Percentiles rank a stretch among this genome's conserved stretches.
phyloP scores from a whole-genome alignment of 2,888 invertebrate genomes.

The Napeogenes inachia region DNA sequence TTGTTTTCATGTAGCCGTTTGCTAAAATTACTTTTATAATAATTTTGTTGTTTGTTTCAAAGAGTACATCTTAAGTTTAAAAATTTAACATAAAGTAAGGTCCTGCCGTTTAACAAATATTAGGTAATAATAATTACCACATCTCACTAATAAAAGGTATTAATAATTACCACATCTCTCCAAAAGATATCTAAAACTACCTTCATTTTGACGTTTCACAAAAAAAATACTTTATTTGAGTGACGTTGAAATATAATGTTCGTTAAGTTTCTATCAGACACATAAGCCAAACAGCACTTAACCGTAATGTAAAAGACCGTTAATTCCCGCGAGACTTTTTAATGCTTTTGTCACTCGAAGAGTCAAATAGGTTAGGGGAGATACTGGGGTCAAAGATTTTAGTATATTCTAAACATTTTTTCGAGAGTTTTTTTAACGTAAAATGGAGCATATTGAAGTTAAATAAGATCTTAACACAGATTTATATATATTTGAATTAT shows the following conservation, averaged over 20 bases:
- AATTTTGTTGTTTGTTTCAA: no score
- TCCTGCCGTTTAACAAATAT: not conserved
- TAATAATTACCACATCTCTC: no score
- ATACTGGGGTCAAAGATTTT: slow-evolving; percentile 13
- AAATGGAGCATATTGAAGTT: no score
- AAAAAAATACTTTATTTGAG: not conserved
- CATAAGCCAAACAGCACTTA: slow-evolving; percentile 64
- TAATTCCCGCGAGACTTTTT: slow-evolving; percentile 62
- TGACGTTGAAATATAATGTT: slow-evolving; percentile 28
- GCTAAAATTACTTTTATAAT: not conserved
- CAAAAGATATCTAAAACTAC: no score
- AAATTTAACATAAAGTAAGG: no score
- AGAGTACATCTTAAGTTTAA: no score
- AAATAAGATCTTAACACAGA: no score
- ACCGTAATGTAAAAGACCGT: slow-evolving; percentile 58
- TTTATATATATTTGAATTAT: no score
- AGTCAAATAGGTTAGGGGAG: slow-evolving; percentile 27
- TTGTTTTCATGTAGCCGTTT: not conserved
- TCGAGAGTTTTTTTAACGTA: no score
- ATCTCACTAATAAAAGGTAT: no score
- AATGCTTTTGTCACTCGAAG: slow-evolving; percentile 56
- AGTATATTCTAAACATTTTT: slow-evolving; percentile 47
- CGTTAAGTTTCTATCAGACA: slow-evolving; percentile 56
- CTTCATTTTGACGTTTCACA: not conserved
- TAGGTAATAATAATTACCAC: no score